Evolutionary conservation across 1,140 invertebrate species (phyloP), one percentile per base, ranked within the genome.

Genomic region (Saccostrea cuccullata): DNA sequence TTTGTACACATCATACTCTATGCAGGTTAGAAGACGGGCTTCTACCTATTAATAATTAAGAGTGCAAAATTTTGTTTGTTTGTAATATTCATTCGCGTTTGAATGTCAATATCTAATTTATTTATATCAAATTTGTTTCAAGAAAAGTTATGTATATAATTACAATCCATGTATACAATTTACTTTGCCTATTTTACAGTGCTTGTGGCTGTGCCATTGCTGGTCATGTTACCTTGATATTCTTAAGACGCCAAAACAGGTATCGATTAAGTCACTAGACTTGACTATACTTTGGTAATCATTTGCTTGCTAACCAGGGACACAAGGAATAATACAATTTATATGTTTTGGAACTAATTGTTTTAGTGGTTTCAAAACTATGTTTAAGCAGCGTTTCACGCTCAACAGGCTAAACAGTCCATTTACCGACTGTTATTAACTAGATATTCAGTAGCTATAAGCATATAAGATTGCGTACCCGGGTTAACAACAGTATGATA

Each of bases 131-230:
- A 36, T 36, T 36, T 36, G 30, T 36, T 36, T 36, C 30, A 36
- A 36, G 30, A 36, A 36, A 36, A 36, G 30, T 36, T 1, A 36
- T 47, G 47, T 47, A 47, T 9, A 47, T 47, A 8, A 47, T 47
- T 47, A 47, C 6, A 47, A 8, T 47, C 9, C 47, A 47, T 9
- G 9, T 47, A 47, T 47, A 9, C 9, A 47, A 3, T 9, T 47
- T 47, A 8, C 4, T 67, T 67, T 67, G 60, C 60, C 60, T 67
- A 67, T 67, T 67, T 67, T 64, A 67, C 60, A 67, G 60, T 67
- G 60, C 17, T 67, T 20, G 60, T 67, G 60, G 60, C 60, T 20
- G 60, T 67, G 60, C 60, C 23, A 23, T 23, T 20, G 60, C 17
- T 20, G 20, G 60, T 67, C 60, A 20, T 67, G 60, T 67, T 6